Conservation (phyloP, 92 coral and sea anemone genomes). For the Bergia sp. region DNA sequence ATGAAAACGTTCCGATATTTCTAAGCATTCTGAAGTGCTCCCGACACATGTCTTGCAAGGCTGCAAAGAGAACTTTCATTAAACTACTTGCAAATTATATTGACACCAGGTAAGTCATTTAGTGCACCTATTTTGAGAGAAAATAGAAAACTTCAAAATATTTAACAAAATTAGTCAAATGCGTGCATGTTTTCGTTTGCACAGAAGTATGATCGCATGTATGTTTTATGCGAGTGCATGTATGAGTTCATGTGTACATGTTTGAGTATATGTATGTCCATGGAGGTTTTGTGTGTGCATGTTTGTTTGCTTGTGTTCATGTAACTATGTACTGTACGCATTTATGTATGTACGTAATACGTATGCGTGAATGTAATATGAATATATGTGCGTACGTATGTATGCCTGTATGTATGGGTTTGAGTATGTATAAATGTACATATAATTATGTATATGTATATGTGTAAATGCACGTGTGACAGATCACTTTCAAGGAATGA, state of each 20-base stretch:
- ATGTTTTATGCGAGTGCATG: not conserved
- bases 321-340: not conserved
- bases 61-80: constrained; percentile 56
- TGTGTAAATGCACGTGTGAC: not conserved
- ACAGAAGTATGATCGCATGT: not conserved
- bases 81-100: not conserved
- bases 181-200: not conserved
- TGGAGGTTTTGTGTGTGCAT: not conserved
- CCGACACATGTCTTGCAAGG: constrained; percentile 72
- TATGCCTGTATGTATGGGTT: not conserved
- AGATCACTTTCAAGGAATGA: not conserved
- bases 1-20: constrained; percentile 66
- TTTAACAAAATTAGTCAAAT: not conserved
- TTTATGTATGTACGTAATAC: too few species aligned
- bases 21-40: constrained; percentile 72
- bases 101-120: not conserved
- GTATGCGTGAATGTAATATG: too few species aligned
- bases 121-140: not conserved
- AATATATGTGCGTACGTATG: too few species aligned
- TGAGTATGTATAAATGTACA: not conserved
- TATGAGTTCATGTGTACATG: not conserved
- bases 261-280: not conserved
- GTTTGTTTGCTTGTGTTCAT: not conserved
- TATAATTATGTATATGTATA: not conserved
- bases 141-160: not conserved